Base-by-base conservation (phyloP, 2,888 invertebrate genomes). In the Pterostichus madidus region DNA sequence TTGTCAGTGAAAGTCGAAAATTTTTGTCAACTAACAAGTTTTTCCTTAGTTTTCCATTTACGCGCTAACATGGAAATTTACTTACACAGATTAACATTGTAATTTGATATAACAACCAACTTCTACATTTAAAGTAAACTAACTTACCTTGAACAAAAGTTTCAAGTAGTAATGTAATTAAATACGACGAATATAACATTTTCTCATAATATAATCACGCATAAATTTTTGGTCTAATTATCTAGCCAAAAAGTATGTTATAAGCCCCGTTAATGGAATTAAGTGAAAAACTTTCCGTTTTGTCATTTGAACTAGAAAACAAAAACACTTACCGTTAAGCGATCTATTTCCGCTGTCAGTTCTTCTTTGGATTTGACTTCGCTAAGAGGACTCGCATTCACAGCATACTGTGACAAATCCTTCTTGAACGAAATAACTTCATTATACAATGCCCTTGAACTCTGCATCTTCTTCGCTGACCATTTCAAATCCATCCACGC, bases 401-500 rank as follows among this genome's bases (percentile, higher is more conserved):
- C 53, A 8, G 77, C 17, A 68, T 83, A 83, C 39, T 83, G 83
- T 1, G 85, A 85, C n/a, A 90, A 86, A 76, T 89, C 89, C 32
- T 88, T 88, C 85, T 90, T 90, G 84, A 90, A 84, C 32, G 87
- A 86, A 35, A 87, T 83, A 52, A 90, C 89, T 85, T 90, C 88
- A 83, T 88, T 89, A 83, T 89, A 89, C 59, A 90, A 85, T 77
- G 87, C 87, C 81, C 89, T 86, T 84, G 88, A 89, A 83, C 89
- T 89, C 81, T 89, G 89, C 88, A 90, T 89, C 85, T 88, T 89
- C 73, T 86, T 84, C 52, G 88, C 87, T 83, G 87, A 88, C 64
- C 86, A 89, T 87, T 91, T 91, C 80, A 92, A 87, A 76, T 89
- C 88, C 86, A 91, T 91, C 92, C 92, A 91, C 87, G 90, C 87